Evolutionary conservation across 2,797 vertebrate genomes (phyloP).

Genomic region (Selene dorsalis): DNA sequence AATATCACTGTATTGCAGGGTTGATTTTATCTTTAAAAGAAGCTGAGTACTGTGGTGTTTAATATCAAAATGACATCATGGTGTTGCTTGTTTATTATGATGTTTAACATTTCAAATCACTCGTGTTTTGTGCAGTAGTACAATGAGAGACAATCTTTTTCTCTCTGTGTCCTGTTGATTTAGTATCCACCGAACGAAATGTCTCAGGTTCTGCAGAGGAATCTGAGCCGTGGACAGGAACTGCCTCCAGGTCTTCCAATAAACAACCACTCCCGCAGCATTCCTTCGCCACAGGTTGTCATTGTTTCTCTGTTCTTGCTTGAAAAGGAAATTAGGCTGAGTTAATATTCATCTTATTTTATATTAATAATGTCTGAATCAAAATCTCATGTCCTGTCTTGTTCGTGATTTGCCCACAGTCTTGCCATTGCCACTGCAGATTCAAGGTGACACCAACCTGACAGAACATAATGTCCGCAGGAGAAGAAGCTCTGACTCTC

Average conservation of each 20-base stretch:
- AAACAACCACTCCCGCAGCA: constrained; percentile 12
- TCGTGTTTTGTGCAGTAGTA: background rate
- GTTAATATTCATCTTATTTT: background rate
- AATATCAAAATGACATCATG: background rate
- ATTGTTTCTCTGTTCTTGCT: background rate
- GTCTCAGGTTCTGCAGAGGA: constrained; percentile 36
- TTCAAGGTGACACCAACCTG: constrained; percentile 12
- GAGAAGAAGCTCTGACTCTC: constrained; percentile 19
- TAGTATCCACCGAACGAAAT: constrained; percentile 18
- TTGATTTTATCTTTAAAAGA: background rate
- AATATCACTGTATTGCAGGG: background rate
- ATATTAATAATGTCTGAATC: background rate
- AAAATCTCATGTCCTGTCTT: background rate
- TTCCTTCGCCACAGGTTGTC: constrained; percentile 46
- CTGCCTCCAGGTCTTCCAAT: background rate
- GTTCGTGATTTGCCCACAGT: constrained; percentile 37
- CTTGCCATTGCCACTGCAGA: constrained; percentile 5
- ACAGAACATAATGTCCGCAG: constrained; percentile 9
- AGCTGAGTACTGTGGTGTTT: background rate
- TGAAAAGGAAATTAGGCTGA: background rate
- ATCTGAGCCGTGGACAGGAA: background rate
- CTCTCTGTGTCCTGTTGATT: background rate
- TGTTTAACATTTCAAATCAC: background rate
- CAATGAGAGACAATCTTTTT: background rate
- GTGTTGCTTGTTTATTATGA: constrained; percentile 1